These are phyloP conservation scores for Anableps anableps DNA, from an alignment of 2,797 vertebrate species.

Conservation along the genomic window DNA sequence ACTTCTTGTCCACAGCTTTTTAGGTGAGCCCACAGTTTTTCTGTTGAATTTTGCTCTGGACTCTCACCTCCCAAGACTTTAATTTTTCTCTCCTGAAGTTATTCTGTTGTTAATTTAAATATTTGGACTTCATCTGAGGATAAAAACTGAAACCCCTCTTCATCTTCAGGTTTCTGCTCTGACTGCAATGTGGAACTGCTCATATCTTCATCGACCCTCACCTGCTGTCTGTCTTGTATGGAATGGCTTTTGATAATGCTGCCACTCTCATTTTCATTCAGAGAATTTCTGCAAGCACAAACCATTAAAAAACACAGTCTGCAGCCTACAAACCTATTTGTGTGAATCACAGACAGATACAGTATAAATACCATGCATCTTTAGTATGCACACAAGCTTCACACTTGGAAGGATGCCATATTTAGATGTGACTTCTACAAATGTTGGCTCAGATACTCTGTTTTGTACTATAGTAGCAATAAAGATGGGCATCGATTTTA, in stretches of 20 bases:
- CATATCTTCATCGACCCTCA: neutral
- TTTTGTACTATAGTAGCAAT: constrained; percentile 13
- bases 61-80: neutral
- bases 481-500: constrained; percentile 12
- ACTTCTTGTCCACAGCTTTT: neutral
- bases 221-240: no score
- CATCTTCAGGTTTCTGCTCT: neutral
- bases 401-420: neutral
- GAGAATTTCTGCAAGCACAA: constrained; percentile 8
- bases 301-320: constrained; percentile 19
- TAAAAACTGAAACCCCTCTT: neutral
- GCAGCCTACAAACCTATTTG: constrained; percentile 9
- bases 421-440: constrained; percentile 18
- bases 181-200: neutral
- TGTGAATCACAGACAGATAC: neutral
- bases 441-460: constrained; percentile 20
- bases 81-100: neutral
- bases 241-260: constrained; percentile 13
- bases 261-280: constrained; percentile 6
- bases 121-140: neutral
- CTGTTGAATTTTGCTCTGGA: neutral
- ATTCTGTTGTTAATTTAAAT: neutral
- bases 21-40: neutral
- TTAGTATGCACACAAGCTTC: neutral
- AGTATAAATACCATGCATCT: constrained; percentile 6